Evolutionary conservation across 2,113 vertebrate genomes (phyloP).

Genomic region (Pyxicephalus adspersus): DNA sequence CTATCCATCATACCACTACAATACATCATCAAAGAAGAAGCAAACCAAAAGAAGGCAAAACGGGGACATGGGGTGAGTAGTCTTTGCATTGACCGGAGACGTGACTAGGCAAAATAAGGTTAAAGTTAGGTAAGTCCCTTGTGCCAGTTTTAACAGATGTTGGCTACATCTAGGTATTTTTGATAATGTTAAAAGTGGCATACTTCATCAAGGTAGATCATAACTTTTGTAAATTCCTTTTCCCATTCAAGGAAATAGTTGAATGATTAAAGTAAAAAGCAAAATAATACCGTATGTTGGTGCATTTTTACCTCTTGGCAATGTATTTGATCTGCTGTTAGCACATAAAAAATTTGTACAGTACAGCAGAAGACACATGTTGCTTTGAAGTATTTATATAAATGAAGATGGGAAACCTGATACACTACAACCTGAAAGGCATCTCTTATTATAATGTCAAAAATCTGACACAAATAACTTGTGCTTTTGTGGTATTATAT

Average conservation of each 20-base stretch:
- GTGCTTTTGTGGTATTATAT: background rate
- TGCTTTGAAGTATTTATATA: constrained; percentile 42
- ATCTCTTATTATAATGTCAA: constrained; percentile 1
- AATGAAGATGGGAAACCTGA: constrained; percentile 20
- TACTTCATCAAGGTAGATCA: constrained; percentile 61
- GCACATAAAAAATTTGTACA: constrained; percentile 32
- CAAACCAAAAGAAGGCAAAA: no score
- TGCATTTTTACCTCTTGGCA: constrained; percentile 14
- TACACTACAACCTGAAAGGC: constrained; percentile 18
- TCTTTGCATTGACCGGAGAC: no score
- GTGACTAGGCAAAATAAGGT: no score
- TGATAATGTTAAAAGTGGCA: constrained; percentile 1
- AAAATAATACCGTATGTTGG: constrained; percentile 38
- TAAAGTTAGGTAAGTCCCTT: no score
- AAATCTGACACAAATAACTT: background rate
- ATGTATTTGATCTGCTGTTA: constrained; percentile 42
- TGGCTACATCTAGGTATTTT: background rate
- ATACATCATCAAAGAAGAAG: no score
- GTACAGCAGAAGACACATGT: constrained; percentile 16
- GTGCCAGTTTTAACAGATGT: background rate
- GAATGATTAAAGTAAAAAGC: constrained; percentile 38
- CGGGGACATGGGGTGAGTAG: no score
- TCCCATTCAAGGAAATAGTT: constrained; percentile 54
- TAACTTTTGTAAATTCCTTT: constrained; percentile 49
- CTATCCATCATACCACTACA: no score